Evolutionary conservation across 2,888 invertebrate genomes (phyloP), one percentile per base, ranked within the genome.

Genomic region (Dromius quadrimaculatus): DNA sequence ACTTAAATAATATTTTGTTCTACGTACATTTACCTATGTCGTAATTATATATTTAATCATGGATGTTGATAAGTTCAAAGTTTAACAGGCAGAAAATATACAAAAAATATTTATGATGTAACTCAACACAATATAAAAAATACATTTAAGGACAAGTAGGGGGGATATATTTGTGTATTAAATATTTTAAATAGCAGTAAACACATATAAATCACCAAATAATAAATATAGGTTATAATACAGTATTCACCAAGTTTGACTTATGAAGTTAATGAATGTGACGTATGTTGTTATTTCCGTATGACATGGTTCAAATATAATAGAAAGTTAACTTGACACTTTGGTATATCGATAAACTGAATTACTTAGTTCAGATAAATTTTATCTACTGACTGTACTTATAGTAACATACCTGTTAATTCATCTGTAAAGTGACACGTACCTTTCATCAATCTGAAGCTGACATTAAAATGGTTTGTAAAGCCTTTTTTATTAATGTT

Each of bases 401-500:
- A 32, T 32, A 23, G n/a, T 43, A 71, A 32, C 63, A 5, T 45
- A 61, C 47, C 41, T 63, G 41, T 63, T 63, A 28, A 63, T 50
- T 34, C 50, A 64, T 50, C 50, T 64, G 63, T 43, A 9, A 45
- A 50, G 54, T 74, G 73, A 74, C 73, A 74, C 74, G 74, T 74
- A 71, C 54, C 71, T 61, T 47, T 65, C 47, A 59, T 61, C 64
- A 68, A 43, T 57, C 15, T 36, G n/a, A 50, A 36, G 23, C 23
- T 20, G 9, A 38, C n/a, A 23, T 8, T 34, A 72, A 47, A 71
- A 74, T 74, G 74, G 74, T 70, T 66, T 70, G 70, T 54, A 54
- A 54, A 28, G 64, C 23, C 15, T 73, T 28, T 34, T 50, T 54
- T 11, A 32, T 62, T 11, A 61, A n/a, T 61, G 5, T 66, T 45